These are phyloP conservation scores for Geodia barretti DNA, from an alignment of 37 sponge, comb jelly and placozoan genomes.

Conservation along the genomic window DNA sequence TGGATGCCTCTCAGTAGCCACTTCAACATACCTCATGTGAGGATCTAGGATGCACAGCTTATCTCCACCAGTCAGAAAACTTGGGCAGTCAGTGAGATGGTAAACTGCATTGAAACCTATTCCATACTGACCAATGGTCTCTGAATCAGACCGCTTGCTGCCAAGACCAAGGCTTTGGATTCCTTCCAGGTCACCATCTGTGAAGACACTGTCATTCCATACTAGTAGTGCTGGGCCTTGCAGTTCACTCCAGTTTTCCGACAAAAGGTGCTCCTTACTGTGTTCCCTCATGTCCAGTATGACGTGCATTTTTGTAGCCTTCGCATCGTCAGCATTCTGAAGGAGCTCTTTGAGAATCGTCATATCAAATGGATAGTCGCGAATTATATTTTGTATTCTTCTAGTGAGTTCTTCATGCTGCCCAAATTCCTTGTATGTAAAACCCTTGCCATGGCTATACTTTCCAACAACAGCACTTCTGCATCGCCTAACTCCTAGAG, in stretches of 20 bases:
- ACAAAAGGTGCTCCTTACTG: not conserved
- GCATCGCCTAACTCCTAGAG: slow-evolving; percentile 37
- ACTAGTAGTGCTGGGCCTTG: slow-evolving; percentile 78
- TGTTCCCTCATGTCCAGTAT: slow-evolving; percentile 55
- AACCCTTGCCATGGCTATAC: not conserved
- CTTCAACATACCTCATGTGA: slow-evolving; percentile 33
- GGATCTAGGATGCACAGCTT: slow-evolving; percentile 50
- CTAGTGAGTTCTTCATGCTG: slow-evolving; percentile 77
- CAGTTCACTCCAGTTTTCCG: slow-evolving; percentile 59
- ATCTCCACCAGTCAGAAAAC: slow-evolving; percentile 45
- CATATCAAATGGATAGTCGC: slow-evolving; percentile 64
- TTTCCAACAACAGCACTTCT: slow-evolving; percentile 38
- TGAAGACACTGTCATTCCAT: slow-evolving; percentile 62
- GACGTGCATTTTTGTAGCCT: slow-evolving; percentile 74
- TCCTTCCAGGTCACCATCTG: slow-evolving; percentile 61
- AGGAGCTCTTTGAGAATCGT: slow-evolving; percentile 88
- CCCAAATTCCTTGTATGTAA: slow-evolving; percentile 46
- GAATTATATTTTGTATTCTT: slow-evolving; percentile 72
- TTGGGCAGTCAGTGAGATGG: slow-evolving; percentile 79
- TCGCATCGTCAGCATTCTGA: slow-evolving; percentile 95
- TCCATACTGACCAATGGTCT: slow-evolving; percentile 70
- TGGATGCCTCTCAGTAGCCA: slow-evolving; percentile 6
- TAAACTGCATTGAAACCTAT: slow-evolving; percentile 81
- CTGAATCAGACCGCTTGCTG: slow-evolving; percentile 46
- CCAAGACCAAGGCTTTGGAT: slow-evolving; percentile 66